Evolutionary conservation across 1,140 invertebrate species (phyloP).

Genomic region (Drosophila asahinai): DNA sequence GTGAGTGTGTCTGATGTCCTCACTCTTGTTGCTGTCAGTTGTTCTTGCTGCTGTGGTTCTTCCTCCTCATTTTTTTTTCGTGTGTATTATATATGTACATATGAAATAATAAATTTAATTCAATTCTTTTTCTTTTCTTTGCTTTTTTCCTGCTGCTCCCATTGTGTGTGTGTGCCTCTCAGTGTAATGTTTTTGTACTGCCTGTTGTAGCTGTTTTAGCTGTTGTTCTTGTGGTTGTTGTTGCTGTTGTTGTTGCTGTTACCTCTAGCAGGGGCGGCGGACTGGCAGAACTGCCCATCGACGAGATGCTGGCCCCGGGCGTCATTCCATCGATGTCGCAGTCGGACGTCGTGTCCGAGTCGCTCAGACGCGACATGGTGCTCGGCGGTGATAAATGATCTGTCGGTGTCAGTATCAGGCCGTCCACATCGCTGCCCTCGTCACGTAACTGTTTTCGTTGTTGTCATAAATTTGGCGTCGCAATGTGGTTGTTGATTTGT

Average conservation of each 20-base stretch:
- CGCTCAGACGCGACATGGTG: conserved; percentile 94
- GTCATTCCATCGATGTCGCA: conserved; percentile 92
- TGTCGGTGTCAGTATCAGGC: conserved; percentile 88
- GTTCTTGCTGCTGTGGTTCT: conserved; percentile 10
- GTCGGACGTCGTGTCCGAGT: conserved; percentile 96
- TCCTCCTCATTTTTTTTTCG: conserved; percentile 6
- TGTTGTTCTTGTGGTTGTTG: conserved; percentile 29
- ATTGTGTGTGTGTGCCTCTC: conserved; percentile 20
- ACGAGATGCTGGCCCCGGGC: conserved; percentile 92
- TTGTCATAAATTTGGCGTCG: conserved; percentile 73
- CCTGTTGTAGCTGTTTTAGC: conserved; percentile 35
- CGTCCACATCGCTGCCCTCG: conserved; percentile 86
- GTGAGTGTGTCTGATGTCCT: conserved; percentile 23
- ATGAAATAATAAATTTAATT: conserved; percentile 58
- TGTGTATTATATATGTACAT: conserved; percentile 56
- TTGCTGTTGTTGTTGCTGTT: conserved; percentile 59
- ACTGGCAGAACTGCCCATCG: conserved; percentile 94
- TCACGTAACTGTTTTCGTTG: conserved; percentile 78
- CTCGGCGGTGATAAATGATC: conserved; percentile 97
- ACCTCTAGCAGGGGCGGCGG: conserved; percentile 88
- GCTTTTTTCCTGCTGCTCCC: conserved; percentile 8
- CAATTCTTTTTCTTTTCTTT: conserved; percentile 22
- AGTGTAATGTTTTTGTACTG: conserved; percentile 29
- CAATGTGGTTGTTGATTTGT: conserved; percentile 43
- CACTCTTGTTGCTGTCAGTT: conserved; percentile 40